A percentile compares a stretch with the other conserved stretches of the same genome.
These are phyloP conservation scores for Semibalanus balanoides DNA, from an alignment of 1,140 invertebrate genomes.

Conservation along the genomic window DNA sequence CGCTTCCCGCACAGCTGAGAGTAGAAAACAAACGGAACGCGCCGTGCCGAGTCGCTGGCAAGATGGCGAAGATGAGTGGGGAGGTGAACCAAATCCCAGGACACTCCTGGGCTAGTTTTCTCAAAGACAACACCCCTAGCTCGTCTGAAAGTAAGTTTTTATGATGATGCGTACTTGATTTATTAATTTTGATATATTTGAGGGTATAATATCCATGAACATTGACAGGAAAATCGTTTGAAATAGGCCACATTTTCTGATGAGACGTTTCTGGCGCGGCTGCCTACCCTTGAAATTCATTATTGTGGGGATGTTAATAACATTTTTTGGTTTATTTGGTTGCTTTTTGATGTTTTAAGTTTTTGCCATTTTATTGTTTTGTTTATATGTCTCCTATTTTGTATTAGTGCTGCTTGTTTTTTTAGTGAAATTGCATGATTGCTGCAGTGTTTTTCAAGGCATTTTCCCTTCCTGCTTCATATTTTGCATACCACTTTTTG, in stretches of 20 bases:
- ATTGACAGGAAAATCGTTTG: neutral
- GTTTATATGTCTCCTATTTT: too few species aligned
- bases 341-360: neutral
- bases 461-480: too few species aligned
- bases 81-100: neutral
- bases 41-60: conserved; percentile 1
- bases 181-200: neutral
- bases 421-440: too few species aligned
- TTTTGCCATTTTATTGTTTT: too few species aligned
- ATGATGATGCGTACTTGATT: neutral
- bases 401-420: too few species aligned
- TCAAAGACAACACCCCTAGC: neutral
- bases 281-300: neutral
- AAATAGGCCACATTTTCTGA: neutral
- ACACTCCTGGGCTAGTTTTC: neutral
- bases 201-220: neutral
- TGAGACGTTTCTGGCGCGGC: neutral
- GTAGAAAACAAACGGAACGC: neutral
- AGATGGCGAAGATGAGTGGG: neutral
- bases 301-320: neutral
- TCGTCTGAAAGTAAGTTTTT: neutral
- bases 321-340: neutral
- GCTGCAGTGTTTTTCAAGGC: too few species aligned
- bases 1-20: neutral
- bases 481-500: too few species aligned